A percentile compares a stretch with the other conserved stretches of the same genome.
Conservation (phyloP, 2,888 invertebrate genomes). For the Nowickia ferox region DNA sequence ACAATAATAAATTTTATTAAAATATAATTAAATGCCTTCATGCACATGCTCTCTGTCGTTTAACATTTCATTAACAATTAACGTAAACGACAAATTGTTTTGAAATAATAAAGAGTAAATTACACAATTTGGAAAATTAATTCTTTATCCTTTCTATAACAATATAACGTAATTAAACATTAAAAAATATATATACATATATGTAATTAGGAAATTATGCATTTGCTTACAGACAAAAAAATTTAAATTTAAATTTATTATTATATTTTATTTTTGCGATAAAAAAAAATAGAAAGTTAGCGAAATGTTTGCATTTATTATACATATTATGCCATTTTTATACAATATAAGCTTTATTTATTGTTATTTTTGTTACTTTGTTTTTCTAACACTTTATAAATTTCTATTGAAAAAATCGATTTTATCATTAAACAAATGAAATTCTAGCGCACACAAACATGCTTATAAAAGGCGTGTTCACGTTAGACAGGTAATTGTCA, state of each 20-base stretch:
- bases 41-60: not conserved
- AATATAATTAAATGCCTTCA: slow-evolving; percentile 24
- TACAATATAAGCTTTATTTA: slow-evolving; percentile 6
- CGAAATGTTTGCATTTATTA: not conserved
- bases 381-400: not conserved
- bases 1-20: slow-evolving; percentile 37
- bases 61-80: slow-evolving; percentile 50
- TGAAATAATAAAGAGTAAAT: slow-evolving; percentile 40
- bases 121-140: slow-evolving; percentile 53
- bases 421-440: slow-evolving; percentile 53
- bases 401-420: slow-evolving; percentile 51
- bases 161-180: slow-evolving; percentile 29
- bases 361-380: slow-evolving; percentile 1
- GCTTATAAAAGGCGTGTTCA: slow-evolving; percentile 23
- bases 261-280: not conserved
- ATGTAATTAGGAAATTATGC: slow-evolving; percentile 2
- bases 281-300: not conserved
- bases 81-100: slow-evolving; percentile 48
- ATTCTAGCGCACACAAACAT: slow-evolving; percentile 10
- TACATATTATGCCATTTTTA: not conserved
- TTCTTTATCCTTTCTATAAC: slow-evolving; percentile 34
- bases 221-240: no score
- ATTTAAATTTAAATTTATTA: no score
- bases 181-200: no score
- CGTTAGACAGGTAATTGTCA: slow-evolving; percentile 67